phyloP scores from a whole-genome alignment of 2,113 vertebrate genomes.

The Myiagra hebetior region DNA sequence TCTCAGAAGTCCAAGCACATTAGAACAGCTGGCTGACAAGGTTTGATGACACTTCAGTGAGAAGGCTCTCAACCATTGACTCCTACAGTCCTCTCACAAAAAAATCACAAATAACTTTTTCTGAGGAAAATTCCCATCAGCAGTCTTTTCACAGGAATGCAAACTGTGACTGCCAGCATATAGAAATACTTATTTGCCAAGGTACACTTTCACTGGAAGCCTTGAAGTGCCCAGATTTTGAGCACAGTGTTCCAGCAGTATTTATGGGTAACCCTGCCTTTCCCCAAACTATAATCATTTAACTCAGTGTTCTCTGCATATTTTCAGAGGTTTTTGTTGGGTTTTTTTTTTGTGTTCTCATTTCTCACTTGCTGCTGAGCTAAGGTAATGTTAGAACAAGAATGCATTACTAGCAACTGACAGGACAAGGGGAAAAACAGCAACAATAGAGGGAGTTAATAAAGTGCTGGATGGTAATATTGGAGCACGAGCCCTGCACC shows the following conservation, averaged over 20 bases:
- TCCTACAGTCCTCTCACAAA: not conserved
- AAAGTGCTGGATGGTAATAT: not conserved
- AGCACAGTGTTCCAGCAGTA: not conserved
- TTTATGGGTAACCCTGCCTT: not conserved
- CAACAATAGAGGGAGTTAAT: not conserved
- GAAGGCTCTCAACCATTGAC: not conserved
- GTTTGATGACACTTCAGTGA: not conserved
- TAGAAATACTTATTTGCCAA: not conserved
- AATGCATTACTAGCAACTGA: not conserved
- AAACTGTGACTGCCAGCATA: not conserved
- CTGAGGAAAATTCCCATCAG: not conserved
- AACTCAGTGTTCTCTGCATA: not conserved
- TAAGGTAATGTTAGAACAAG: not conserved
- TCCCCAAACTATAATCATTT: not conserved
- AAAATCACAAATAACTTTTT: not conserved
- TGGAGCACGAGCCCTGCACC: not conserved
- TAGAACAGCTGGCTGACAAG: not conserved
- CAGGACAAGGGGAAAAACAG: not conserved
- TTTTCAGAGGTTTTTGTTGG: not conserved
- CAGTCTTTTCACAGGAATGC: not conserved
- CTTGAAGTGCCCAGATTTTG: not conserved
- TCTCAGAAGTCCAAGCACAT: not conserved
- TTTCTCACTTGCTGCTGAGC: not conserved
- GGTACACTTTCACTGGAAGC: not conserved
- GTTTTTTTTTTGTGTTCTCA: not conserved